Conservation (phyloP, 2,888 invertebrate species). For the Aphidoletes aphidimyza region DNA sequence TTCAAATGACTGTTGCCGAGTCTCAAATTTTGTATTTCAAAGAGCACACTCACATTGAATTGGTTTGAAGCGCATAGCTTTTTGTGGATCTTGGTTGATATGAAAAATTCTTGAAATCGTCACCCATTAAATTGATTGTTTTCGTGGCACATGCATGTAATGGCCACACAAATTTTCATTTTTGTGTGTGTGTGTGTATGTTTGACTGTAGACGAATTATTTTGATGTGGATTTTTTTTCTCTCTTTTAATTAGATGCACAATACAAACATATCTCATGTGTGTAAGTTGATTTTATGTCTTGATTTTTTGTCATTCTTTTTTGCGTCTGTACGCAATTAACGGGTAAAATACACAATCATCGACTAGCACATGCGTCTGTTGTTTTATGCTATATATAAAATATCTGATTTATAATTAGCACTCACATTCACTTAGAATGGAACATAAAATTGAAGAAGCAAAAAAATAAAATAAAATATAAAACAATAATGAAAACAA, state of each 20-base stretch:
- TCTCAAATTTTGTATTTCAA: too few relatives aligned
- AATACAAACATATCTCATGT: too few relatives aligned
- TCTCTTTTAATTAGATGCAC: too few relatives aligned
- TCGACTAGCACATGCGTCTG: not conserved
- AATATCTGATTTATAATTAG: constrained; percentile 42
- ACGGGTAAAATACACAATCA: not conserved
- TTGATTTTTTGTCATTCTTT: not conserved
- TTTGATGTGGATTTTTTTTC: too few relatives aligned
- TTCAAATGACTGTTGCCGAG: too few relatives aligned
- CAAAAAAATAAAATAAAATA: not conserved
- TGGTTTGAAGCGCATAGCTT: too few relatives aligned
- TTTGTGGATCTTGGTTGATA: too few relatives aligned
- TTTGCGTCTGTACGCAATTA: not conserved
- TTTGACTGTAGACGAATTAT: not conserved
- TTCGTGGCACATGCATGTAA: not conserved
- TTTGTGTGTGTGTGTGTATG: too few relatives aligned
- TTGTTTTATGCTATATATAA: not conserved
- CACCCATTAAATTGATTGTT: too few relatives aligned
- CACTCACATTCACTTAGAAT: constrained; percentile 15
- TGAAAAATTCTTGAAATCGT: too few relatives aligned
- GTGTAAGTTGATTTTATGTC: not conserved
- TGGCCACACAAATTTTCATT: not conserved
- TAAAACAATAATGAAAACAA: not conserved
- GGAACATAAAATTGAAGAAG: not conserved
- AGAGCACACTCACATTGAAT: too few relatives aligned